A percentile compares a stretch with the other conserved stretches of the same genome.
Evolutionary conservation across 2,888 invertebrate species (phyloP).

Genomic region (Glaucopsyche alexis): DNA sequence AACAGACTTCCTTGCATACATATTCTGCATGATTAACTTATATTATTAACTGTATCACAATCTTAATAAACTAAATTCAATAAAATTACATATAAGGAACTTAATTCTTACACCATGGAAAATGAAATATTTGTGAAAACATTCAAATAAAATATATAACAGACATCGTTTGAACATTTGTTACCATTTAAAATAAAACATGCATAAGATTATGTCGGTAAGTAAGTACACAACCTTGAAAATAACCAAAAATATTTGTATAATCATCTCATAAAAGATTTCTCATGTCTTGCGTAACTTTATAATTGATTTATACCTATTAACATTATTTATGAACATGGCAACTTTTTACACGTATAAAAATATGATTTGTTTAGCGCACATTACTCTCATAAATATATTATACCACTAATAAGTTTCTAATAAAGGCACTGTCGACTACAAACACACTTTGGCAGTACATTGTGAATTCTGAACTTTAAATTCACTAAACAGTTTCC

Average conservation of each 20-base stretch:
- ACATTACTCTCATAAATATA: constrained; percentile 73
- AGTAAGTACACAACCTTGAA: constrained; percentile 77
- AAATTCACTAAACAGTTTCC: constrained; percentile 53
- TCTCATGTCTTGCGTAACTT: constrained; percentile 38
- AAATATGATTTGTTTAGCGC: constrained; percentile 73
- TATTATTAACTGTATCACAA: constrained; percentile 75
- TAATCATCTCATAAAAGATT: constrained; percentile 28
- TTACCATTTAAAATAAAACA: constrained; percentile 38
- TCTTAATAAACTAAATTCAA: constrained; percentile 68
- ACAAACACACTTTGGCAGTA: constrained; percentile 81
- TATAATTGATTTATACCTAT: constrained; percentile 63
- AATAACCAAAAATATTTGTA: constrained; percentile 36
- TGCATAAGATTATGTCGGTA: constrained; percentile 39
- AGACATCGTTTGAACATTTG: constrained; percentile 45
- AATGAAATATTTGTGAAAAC: constrained; percentile 57
- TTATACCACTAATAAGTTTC: constrained; percentile 65
- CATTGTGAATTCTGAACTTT: constrained; percentile 57
- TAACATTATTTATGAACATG: constrained; percentile 60
- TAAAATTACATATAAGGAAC: constrained; percentile 73
- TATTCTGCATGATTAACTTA: constrained; percentile 65
- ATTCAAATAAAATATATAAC: constrained; percentile 61
- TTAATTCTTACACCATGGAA: constrained; percentile 68
- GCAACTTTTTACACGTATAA: constrained; percentile 78
- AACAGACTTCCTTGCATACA: constrained; percentile 54
- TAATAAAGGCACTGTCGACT: constrained; percentile 79